Conservation (phyloP, 2,888 invertebrate species). For the Rhamnusium bicolor region DNA sequence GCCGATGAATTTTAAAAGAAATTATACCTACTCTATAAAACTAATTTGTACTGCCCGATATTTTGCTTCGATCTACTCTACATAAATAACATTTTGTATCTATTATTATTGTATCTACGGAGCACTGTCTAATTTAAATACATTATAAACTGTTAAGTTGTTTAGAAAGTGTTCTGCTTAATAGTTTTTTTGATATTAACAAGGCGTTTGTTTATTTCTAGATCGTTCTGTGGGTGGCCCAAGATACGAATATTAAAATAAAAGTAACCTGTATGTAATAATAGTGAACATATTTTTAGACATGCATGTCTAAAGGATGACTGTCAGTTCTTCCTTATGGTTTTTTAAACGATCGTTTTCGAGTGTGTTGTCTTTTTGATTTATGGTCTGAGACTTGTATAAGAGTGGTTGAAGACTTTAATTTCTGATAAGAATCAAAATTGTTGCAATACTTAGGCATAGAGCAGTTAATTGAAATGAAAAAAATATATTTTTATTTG, state of each 20-base stretch:
- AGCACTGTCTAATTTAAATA: constrained; percentile 30
- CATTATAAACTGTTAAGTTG: constrained; percentile 27
- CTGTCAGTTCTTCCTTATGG: no score
- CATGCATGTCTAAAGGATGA: no score
- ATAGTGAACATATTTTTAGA: no score
- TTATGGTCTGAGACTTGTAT: no score
- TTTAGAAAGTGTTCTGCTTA: background rate
- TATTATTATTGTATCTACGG: background rate
- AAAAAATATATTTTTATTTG: no score
- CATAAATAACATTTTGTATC: background rate
- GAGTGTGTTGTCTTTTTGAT: no score
- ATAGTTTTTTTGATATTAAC: background rate
- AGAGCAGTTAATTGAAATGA: no score
- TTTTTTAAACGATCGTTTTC: no score
- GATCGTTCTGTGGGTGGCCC: background rate
- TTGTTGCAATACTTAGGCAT: no score
- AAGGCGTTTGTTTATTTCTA: background rate
- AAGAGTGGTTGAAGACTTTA: no score
- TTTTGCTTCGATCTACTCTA: background rate
- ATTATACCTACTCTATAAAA: constrained; percentile 11
- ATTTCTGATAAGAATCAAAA: no score
- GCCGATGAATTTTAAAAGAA: background rate
- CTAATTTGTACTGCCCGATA: constrained; percentile 4
- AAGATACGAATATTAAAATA: background rate
- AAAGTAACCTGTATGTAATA: background rate